Evolutionary conservation across 2,113 vertebrate genomes (phyloP).

Genomic region (Hassar affinis): DNA sequence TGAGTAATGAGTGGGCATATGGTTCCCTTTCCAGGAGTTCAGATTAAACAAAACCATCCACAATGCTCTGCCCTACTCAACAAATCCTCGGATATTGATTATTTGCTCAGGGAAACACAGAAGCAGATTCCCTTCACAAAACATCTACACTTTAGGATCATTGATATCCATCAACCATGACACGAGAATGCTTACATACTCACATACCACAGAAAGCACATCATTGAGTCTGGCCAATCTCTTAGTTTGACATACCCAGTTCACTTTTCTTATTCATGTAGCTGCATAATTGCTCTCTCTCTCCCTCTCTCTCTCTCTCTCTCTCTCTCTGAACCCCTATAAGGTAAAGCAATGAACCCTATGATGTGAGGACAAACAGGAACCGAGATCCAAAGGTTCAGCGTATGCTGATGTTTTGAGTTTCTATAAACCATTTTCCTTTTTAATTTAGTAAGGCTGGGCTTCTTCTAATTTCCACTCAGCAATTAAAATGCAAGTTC

Average conservation of each 20-base stretch:
- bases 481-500: constrained; percentile 32
- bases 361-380: constrained; percentile 51
- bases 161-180: background rate
- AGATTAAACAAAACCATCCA: constrained; percentile 30
- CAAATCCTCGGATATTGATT: background rate
- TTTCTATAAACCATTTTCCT: constrained; percentile 6
- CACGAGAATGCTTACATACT: constrained; percentile 9
- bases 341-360: constrained; percentile 49
- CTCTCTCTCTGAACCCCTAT: constrained; percentile 42
- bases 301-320: constrained; percentile 19
- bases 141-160: background rate
- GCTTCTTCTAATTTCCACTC: constrained; percentile 5
- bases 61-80: background rate
- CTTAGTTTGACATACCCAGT: background rate
- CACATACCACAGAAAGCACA: constrained; percentile 25
- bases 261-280: constrained; percentile 9
- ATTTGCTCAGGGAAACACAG: background rate
- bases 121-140: constrained; percentile 8
- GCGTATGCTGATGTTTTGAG: constrained; percentile 50
- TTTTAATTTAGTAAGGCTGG: constrained; percentile 24
- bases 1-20: constrained; percentile 43
- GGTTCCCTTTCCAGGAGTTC: constrained; percentile 37
- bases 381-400: constrained; percentile 46
- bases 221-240: constrained; percentile 7
- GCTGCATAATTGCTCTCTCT: background rate